These are phyloP conservation scores for Calypte anna DNA, from an alignment of 2,113 vertebrate species.

Conservation along the genomic window DNA sequence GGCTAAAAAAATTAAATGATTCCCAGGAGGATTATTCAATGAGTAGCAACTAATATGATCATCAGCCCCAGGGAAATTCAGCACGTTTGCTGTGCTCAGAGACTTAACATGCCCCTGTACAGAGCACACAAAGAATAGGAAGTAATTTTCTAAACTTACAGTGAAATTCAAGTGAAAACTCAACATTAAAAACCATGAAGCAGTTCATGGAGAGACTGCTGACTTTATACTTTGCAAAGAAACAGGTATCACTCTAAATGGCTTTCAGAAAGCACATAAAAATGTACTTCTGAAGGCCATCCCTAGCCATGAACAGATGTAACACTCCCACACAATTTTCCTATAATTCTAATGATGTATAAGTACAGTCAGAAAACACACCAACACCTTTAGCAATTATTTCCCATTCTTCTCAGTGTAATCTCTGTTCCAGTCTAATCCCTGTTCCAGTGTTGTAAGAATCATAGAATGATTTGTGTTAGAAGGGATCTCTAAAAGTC, in stretches of 20 bases:
- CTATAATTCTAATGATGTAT: not conserved
- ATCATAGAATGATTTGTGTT: too few relatives aligned
- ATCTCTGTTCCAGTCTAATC: not conserved
- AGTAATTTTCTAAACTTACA: constrained; percentile 24
- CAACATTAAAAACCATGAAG: not conserved
- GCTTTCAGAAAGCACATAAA: not conserved
- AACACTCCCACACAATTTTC: not conserved
- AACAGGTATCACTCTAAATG: not conserved
- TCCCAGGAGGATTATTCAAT: constrained; percentile 21
- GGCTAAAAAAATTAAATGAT: constrained; percentile 4
- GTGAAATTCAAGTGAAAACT: constrained; percentile 23
- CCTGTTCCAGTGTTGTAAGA: not conserved
- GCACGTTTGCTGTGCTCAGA: not conserved
- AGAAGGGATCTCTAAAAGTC: too few relatives aligned
- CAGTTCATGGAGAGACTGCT: not conserved
- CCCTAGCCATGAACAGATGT: not conserved
- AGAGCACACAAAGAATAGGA: not conserved
- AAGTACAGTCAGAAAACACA: not conserved
- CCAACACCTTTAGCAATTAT: not conserved
- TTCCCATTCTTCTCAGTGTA: not conserved
- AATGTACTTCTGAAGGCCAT: not conserved
- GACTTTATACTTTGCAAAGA: not conserved
- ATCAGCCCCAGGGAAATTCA: constrained; percentile 5
- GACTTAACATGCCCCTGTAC: not conserved
- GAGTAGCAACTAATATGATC: not conserved